Percentiles rank a stretch among this genome's conserved stretches.
Evolutionary conservation across 2,888 invertebrate species (phyloP).

Genomic region (Xestoiulus laeticollis): DNA sequence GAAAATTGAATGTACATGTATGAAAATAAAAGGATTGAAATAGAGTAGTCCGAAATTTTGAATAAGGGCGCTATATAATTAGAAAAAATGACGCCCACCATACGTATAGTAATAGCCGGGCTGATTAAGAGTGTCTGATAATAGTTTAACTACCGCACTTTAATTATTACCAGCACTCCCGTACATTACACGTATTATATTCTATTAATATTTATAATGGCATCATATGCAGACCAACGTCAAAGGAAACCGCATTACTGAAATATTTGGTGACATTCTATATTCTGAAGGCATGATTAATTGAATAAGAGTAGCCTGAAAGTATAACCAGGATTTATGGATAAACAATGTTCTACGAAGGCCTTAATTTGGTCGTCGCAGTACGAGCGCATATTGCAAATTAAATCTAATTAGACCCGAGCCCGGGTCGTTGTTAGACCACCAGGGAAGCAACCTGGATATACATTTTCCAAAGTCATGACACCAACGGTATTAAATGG

Average conservation of each 20-base stretch:
- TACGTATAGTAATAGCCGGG: too few relatives aligned
- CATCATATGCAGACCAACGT: not conserved
- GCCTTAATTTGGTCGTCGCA: not conserved
- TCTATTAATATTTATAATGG: too few relatives aligned
- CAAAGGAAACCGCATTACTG: not conserved
- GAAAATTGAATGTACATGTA: too few relatives aligned
- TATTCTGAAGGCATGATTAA: slow-evolving; percentile 34
- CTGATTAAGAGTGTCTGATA: too few relatives aligned
- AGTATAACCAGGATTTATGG: not conserved
- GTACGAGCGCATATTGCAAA: slow-evolving; percentile 18
- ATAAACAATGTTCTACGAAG: not conserved
- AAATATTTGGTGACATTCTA: not conserved
- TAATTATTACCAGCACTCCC: too few relatives aligned
- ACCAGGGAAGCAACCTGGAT: slow-evolving; percentile 41
- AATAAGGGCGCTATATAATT: too few relatives aligned
- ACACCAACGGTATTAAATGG: not conserved
- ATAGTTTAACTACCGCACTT: too few relatives aligned
- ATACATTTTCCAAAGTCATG: slow-evolving; percentile 28
- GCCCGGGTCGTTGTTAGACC: slow-evolving; percentile 34
- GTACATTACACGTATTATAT: too few relatives aligned
- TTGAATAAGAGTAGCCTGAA: not conserved
- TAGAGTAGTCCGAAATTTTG: too few relatives aligned
- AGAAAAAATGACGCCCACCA: too few relatives aligned
- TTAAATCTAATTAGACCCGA: slow-evolving; percentile 21
- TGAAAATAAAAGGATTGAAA: too few relatives aligned